Evolutionary conservation across 2,113 vertebrate genomes (phyloP).

Genomic region (Crotalus helleri): DNA sequence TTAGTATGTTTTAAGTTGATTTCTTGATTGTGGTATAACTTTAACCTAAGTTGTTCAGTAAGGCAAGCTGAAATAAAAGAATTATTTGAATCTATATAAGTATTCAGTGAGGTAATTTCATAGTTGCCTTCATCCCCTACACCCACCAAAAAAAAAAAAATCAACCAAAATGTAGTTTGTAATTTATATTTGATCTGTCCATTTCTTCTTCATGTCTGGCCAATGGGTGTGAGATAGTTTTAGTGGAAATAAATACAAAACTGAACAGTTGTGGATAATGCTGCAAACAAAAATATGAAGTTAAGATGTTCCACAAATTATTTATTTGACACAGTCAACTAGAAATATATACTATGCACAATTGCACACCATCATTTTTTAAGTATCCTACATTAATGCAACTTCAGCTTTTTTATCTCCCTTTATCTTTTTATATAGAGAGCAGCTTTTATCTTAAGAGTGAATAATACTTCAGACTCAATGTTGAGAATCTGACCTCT

Average conservation of each 20-base stretch:
- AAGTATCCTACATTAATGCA: not conserved
- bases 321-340: slow-evolving; percentile 9
- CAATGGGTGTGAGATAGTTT: not conserved
- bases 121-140: not conserved
- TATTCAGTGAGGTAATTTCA: not conserved
- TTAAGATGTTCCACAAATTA: not conserved
- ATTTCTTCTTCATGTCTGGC: not conserved
- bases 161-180: not conserved
- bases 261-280: not conserved
- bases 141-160: not conserved
- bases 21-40: not conserved
- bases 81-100: not conserved
- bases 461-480: slow-evolving; percentile 5
- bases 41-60: not conserved
- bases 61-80: not conserved
- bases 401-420: not conserved
- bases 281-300: not conserved
- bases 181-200: not conserved
- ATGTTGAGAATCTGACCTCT: not conserved
- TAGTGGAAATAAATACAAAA: not conserved
- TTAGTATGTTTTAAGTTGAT: not conserved
- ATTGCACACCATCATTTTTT: not conserved
- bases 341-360: not conserved
- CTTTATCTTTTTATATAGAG: not conserved
- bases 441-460: not conserved